These are phyloP conservation scores for Acinonyx jubatus DNA, from an alignment of 2,113 vertebrate species.

Conservation along the genomic window DNA sequence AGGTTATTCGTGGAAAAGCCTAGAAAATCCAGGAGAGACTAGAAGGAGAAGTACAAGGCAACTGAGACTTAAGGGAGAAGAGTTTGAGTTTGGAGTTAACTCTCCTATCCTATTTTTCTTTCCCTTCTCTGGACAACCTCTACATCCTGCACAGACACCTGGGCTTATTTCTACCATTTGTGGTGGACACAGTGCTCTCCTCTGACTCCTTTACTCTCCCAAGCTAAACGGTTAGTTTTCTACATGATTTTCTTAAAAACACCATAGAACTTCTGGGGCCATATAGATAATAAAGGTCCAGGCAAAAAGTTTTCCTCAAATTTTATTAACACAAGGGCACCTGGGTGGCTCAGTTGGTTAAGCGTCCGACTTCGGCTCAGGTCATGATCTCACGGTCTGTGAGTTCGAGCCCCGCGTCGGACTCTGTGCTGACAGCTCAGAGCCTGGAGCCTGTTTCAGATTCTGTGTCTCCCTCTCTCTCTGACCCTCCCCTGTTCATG, in stretches of 20 bases:
- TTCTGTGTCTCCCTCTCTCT: too few species aligned
- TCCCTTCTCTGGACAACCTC: neutral
- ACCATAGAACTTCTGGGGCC: neutral
- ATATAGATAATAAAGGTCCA: neutral
- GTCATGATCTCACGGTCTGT: too few species aligned
- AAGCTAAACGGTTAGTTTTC: neutral
- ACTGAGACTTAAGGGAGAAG: neutral
- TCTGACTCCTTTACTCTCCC: neutral
- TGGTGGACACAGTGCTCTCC: neutral
- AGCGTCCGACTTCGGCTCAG: too few species aligned
- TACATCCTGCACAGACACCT: neutral
- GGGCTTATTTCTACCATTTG: neutral
- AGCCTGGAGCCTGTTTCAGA: too few species aligned
- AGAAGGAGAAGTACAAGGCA: neutral
- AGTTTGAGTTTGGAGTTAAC: neutral
- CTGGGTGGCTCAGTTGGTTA: too few species aligned
- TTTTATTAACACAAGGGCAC: neutral
- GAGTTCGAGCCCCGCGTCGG: too few species aligned
- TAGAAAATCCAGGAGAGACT: neutral
- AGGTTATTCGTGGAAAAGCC: neutral
- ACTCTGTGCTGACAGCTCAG: too few species aligned
- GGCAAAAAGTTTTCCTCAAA: neutral
- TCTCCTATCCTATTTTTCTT: neutral
- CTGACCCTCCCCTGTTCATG: too few species aligned
- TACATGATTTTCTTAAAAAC: slow-evolving; percentile 24